phyloP scores from a whole-genome alignment of 2,888 invertebrate genomes.

The Leptothorax acervorum region DNA sequence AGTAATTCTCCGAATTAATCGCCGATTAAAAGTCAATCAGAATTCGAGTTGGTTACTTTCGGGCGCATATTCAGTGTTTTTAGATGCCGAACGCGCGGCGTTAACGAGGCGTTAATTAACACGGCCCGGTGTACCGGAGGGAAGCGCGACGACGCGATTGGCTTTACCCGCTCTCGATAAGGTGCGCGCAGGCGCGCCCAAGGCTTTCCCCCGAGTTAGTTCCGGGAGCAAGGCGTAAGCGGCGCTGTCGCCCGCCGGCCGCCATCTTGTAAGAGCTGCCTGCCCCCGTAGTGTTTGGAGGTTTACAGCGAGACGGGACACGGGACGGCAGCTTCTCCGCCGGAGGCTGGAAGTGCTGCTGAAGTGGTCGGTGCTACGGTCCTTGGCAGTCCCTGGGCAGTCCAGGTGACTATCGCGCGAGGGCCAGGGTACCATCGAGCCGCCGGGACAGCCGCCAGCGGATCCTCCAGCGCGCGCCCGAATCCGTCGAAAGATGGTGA shows the following conservation, averaged over 20 bases:
- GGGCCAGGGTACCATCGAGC: slow-evolving; percentile 77
- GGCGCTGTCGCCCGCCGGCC: slow-evolving; percentile 61
- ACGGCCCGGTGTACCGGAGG: too few species aligned
- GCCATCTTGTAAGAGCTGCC: slow-evolving; percentile 82
- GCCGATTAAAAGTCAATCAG: too few species aligned
- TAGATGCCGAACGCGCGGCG: too few species aligned
- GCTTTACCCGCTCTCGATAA: slow-evolving; percentile 16
- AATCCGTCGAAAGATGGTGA: slow-evolving; percentile 80
- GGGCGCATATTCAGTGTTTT: too few species aligned
- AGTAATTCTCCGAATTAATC: too few species aligned
- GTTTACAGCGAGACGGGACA: slow-evolving; percentile 77
- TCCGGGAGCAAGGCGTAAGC: slow-evolving; percentile 33
- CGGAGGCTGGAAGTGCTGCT: slow-evolving; percentile 81
- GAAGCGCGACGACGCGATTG: neutral
- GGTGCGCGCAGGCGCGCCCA: neutral
- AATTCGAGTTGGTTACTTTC: too few species aligned
- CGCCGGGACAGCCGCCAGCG: slow-evolving; percentile 70
- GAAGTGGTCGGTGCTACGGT: slow-evolving; percentile 77
- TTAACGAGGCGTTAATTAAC: too few species aligned
- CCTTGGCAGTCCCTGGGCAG: slow-evolving; percentile 80
- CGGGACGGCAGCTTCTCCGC: slow-evolving; percentile 77
- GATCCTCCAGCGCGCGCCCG: slow-evolving; percentile 76
- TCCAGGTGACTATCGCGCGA: slow-evolving; percentile 79
- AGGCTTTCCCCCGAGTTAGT: neutral
- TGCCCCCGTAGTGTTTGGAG: slow-evolving; percentile 78